Evolutionary conservation across 2,797 vertebrate genomes (phyloP).

Genomic region (Steatocranus sp.): DNA sequence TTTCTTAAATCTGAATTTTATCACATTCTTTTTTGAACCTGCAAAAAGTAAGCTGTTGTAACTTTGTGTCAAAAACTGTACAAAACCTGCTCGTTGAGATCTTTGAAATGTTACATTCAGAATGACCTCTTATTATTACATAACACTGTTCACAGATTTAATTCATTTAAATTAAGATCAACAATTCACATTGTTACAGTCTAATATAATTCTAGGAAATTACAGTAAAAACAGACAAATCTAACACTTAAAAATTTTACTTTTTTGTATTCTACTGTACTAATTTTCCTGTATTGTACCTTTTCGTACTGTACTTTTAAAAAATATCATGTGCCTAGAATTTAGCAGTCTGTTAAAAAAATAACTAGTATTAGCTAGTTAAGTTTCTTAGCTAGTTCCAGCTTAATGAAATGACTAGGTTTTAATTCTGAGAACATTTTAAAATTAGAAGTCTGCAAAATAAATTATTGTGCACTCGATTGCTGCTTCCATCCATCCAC

Average conservation of each 20-base stretch:
- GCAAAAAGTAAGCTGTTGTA: not conserved
- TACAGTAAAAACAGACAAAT: not conserved
- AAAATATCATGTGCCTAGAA: not conserved
- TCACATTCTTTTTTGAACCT: not conserved
- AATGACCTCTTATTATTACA: not conserved
- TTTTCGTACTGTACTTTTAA: accelerated
- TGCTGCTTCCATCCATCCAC: not conserved
- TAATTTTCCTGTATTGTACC: accelerated
- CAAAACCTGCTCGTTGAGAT: not conserved
- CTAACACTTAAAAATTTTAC: accelerated
- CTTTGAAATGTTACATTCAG: not conserved
- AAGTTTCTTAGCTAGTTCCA: not conserved
- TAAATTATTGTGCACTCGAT: not conserved
- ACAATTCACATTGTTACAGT: not conserved
- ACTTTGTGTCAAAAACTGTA: not conserved
- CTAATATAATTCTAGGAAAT: not conserved
- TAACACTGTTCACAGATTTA: not conserved
- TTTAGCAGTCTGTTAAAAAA: not conserved
- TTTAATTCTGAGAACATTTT: not conserved
- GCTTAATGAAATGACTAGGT: not conserved
- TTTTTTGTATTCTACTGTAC: not conserved
- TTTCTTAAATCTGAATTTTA: not conserved
- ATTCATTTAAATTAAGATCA: not conserved
- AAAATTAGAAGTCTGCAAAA: not conserved
- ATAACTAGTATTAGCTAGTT: not conserved